Evolutionary conservation across 1,140 invertebrate genomes (phyloP), one percentile per base, ranked within the genome.

Genomic region (Euglossa dilemma): DNA sequence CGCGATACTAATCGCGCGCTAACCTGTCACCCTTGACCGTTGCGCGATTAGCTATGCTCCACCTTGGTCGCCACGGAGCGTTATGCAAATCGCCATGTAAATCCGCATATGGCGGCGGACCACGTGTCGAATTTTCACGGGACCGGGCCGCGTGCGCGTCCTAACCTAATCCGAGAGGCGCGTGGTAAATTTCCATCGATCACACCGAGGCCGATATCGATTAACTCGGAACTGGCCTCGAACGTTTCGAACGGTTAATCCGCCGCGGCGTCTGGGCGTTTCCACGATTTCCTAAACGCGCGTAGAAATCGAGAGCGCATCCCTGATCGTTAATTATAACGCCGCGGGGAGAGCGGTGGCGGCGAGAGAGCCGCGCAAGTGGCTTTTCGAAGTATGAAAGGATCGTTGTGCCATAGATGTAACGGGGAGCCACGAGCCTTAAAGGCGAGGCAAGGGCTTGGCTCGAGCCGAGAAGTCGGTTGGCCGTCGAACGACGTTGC

Each of bases 381-480:
- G 83, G 81, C 85, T 88, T 89, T 89, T 80, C 72, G 88, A n/a
- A 91, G 86, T 89, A 91, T 85, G 89, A 91, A 91, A 91, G 90
- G 87, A 88, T 88, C 83, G 84, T 87, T 90, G 80, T 91, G 80
- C 83, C 80, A 78, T 73, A 79, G 69, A 84, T 83, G 87, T 90
- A 91, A 91, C 91, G 89, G 90, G 83, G 85, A 91, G 84, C 79
- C 83, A 84, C 79, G 84, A 87, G 84, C 52, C 73, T 78, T 80
- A 73, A 82, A 87, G 85, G 73, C 81, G 84, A 86, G 80, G 64
- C 86, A 79, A 85, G 78, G 89, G 90, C 85, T 89, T 76, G 85
- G 84, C 82, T 85, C 82, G 80, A 61, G 74, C 69, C 64, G 61
- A 88, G 87, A 89, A 89, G 86, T 85, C 86, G 79, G 71, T 85